These are phyloP conservation scores for Piaya cayana DNA, from an alignment of 2,113 vertebrate genomes.

Conservation along the genomic window DNA sequence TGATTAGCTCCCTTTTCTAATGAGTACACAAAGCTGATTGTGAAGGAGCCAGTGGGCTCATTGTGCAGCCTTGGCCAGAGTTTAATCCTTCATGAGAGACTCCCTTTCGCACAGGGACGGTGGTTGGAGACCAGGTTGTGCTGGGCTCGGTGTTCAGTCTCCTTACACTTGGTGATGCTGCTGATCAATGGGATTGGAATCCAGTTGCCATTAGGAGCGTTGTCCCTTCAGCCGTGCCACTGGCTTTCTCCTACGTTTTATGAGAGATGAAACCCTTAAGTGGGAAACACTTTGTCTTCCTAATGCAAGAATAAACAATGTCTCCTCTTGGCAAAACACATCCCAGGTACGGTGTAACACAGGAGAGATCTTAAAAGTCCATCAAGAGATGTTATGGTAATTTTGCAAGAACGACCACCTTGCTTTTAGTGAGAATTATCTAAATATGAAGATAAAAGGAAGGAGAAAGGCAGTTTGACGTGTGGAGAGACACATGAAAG, in stretches of 20 bases:
- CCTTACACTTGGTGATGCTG: background rate
- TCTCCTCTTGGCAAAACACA: constrained; percentile 54
- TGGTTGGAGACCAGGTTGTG: constrained; percentile 70
- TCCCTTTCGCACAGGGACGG: constrained; percentile 39
- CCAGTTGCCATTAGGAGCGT: background rate
- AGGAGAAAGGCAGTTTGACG: constrained; percentile 42
- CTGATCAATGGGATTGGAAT: constrained; percentile 66
- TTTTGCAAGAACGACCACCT: constrained; percentile 25
- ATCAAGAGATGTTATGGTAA: constrained; percentile 43
- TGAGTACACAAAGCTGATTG: constrained; percentile 68
- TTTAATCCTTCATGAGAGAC: constrained; percentile 67
- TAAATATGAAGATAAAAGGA: constrained; percentile 65
- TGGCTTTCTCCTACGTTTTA: background rate
- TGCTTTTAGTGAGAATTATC: constrained; percentile 61
- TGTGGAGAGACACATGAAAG: constrained; percentile 64
- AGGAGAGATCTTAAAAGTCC: constrained; percentile 49
- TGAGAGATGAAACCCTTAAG: constrained; percentile 55
- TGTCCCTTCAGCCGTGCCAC: constrained; percentile 10
- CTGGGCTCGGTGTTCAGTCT: constrained; percentile 35
- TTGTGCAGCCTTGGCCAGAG: constrained; percentile 63
- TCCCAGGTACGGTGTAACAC: background rate
- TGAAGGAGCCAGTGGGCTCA: constrained; percentile 68
- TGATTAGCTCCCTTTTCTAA: constrained; percentile 69
- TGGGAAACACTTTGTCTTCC: constrained; percentile 58
- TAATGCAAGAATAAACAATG: constrained; percentile 60